Evolutionary conservation across 2,888 invertebrate species (phyloP).

Genomic region (Lithophane semibrunnea): DNA sequence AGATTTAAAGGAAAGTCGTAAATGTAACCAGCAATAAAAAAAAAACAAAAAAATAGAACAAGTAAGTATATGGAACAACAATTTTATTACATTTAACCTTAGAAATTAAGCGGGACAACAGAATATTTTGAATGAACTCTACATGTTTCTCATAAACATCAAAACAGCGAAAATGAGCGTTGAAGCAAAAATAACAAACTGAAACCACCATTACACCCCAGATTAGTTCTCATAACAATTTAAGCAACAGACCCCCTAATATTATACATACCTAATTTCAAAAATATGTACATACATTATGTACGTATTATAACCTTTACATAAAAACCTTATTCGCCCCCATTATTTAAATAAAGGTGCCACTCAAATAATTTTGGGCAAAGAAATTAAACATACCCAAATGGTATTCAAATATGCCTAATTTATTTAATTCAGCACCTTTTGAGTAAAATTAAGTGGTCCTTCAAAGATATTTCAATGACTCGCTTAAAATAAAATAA

Average conservation of each 20-base stretch:
- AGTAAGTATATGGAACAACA: no score
- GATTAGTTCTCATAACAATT: not conserved
- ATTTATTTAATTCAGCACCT: slow-evolving; percentile 34
- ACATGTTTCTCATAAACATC: not conserved
- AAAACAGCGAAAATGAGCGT: not conserved
- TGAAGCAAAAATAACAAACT: not conserved
- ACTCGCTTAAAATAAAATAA: slow-evolving; percentile 5
- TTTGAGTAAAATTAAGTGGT: slow-evolving; percentile 33
- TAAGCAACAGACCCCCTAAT: not conserved
- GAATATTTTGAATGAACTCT: no score
- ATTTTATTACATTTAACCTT: no score
- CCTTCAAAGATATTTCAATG: slow-evolving; percentile 12
- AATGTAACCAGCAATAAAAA: no score
- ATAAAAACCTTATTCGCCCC: slow-evolving; percentile 5
- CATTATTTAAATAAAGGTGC: slow-evolving; percentile 31
- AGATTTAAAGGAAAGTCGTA: no score
- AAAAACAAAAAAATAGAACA: no score
- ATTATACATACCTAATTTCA: not conserved
- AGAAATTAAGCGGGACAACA: no score
- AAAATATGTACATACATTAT: slow-evolving; percentile 14
- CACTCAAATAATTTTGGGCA: slow-evolving; percentile 35
- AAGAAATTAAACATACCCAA: slow-evolving; percentile 29
- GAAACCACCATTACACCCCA: not conserved
- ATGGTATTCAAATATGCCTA: slow-evolving; percentile 37
- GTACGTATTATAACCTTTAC: not conserved